These are phyloP conservation scores for Drosophila picticornis DNA, from an alignment of 2,888 invertebrate genomes.

Conservation along the genomic window DNA sequence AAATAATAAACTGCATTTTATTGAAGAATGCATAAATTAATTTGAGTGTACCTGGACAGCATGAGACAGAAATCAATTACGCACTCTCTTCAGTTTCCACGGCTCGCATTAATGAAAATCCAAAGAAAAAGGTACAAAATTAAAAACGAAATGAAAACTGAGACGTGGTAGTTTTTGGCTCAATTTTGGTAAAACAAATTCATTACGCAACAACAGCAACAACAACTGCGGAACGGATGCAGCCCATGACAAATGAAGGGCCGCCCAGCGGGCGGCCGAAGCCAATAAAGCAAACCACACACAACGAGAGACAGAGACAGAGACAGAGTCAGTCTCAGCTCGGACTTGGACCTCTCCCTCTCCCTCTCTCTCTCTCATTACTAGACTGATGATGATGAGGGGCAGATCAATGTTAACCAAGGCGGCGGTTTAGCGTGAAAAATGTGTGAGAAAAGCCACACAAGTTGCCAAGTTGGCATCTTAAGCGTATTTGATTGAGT, in stretches of 20 bases:
- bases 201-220: slow-evolving; percentile 61
- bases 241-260: slow-evolving; percentile 71
- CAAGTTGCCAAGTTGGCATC: slow-evolving; percentile 59
- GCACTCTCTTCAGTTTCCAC: slow-evolving; percentile 57
- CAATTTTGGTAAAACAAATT: slow-evolving; percentile 69
- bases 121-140: slow-evolving; percentile 47
- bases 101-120: slow-evolving; percentile 69
- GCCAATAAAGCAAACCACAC: slow-evolving; percentile 59
- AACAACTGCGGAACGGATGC: slow-evolving; percentile 44
- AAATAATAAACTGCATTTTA: not conserved
- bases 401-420: not conserved
- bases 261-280: slow-evolving; percentile 58
- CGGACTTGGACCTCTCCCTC: slow-evolving; percentile 8
- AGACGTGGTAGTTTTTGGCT: slow-evolving; percentile 56
- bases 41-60: slow-evolving; percentile 30
- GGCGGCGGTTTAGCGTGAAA: slow-evolving; percentile 65
- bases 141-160: slow-evolving; percentile 48
- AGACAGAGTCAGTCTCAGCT: slow-evolving; percentile 15
- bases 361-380: not conserved
- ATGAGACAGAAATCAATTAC: slow-evolving; percentile 72
- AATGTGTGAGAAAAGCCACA: slow-evolving; percentile 78
- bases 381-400: not conserved
- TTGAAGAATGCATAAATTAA: not conserved
- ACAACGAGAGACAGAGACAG: slow-evolving; percentile 45
- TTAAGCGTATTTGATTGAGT: slow-evolving; percentile 68